Evolutionary conservation across 2,113 vertebrate genomes (phyloP), one percentile per base, ranked within the genome.

Genomic region (Cnemophilus loriae): DNA sequence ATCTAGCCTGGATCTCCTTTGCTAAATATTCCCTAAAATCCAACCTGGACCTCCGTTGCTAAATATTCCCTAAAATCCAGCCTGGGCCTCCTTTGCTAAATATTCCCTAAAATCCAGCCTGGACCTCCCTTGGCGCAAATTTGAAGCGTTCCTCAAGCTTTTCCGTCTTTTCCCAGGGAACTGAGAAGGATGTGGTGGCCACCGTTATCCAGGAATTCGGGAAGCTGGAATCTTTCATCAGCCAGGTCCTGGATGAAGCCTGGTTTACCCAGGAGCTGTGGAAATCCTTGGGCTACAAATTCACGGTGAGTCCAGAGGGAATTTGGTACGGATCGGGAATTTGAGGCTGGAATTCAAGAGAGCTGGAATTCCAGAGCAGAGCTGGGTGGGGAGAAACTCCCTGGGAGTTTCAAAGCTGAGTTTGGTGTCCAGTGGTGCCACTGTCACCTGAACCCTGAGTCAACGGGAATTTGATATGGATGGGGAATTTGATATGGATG

Each of bases 111-210:
- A 55, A 32, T 55, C 53, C 53, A 32, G 8, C 53, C 3, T 49
- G 23, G 50, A 50, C 3, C 24, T 60, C 35, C 35, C 26, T 20
- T 4, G 18, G 26, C 21, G 16, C 35, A 4, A 4, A 20, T 3
- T 6, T 11, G 35, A 15, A 16, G 35, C 4, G 0, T 21, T 52
- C 23, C 75, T 16, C 3, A 5, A 20, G 10, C 13, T n/a, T n/a
- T 78, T 16, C 61, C 61, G 2, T 44, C 13, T 64, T 64, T 64
- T 44, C 61, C 60, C 61, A 64, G 61, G 61, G 14, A 42, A 42
- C 28, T 0, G 39, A 64, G 61, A 42, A 32, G 61, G 61, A 64
- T 1, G 39, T 23, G 39, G 61, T 64, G 19, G 28, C 13, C 61
- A 5, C 39, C 1, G 61, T 42, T 10, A 22, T 64, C 20, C 28